Evolutionary conservation across 2,797 vertebrate genomes (phyloP).

Genomic region (Propithecus perrieri): DNA sequence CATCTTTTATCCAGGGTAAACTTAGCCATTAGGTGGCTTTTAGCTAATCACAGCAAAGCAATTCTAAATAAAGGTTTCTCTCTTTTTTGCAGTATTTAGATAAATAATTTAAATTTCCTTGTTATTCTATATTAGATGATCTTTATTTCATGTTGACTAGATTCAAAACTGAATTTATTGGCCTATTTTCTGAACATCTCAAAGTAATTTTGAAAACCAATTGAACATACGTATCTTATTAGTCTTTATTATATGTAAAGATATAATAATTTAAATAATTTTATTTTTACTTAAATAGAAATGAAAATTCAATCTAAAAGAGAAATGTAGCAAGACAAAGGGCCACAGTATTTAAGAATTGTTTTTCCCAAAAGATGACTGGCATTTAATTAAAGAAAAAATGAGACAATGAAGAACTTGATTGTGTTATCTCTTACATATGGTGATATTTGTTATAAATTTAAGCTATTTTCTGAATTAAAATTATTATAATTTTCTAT

Average conservation of each 20-base stretch:
- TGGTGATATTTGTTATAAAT: neutral
- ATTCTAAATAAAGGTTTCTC: neutral
- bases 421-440: neutral
- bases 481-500: neutral
- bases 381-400: slow-evolving; percentile 1
- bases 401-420: neutral
- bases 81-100: neutral
- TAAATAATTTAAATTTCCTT: slow-evolving; percentile 14
- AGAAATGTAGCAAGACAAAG: neutral
- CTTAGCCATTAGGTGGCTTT: neutral
- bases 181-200: neutral
- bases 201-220: slow-evolving; percentile 31
- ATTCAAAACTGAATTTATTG: neutral
- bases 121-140: neutral
- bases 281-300: neutral
- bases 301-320: neutral
- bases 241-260: neutral
- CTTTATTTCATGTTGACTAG: neutral
- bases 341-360: neutral
- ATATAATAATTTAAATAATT: neutral
- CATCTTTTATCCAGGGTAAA: neutral
- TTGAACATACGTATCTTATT: neutral
- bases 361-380: neutral
- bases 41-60: neutral
- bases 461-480: neutral